Evolutionary conservation across 2,113 vertebrate species (phyloP).

Genomic region (Rostratula benghalensis): DNA sequence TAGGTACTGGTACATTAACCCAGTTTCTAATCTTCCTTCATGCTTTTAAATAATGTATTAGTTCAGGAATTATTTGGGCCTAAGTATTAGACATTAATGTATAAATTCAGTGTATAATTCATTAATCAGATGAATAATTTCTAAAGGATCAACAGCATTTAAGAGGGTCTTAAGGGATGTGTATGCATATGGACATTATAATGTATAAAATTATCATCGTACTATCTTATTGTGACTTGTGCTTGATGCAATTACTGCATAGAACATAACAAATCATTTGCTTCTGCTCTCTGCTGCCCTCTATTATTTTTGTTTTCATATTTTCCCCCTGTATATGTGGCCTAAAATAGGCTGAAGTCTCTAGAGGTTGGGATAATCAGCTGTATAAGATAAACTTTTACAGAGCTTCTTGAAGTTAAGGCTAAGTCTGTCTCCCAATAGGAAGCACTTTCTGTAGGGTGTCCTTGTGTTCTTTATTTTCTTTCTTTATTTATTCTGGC

Average conservation of each 20-base stretch:
- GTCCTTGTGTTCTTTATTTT: background rate
- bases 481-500: background rate
- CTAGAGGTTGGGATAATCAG: background rate
- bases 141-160: constrained; percentile 49
- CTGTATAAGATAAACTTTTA: background rate
- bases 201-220: constrained; percentile 62
- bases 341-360: background rate
- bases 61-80: constrained; percentile 34
- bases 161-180: constrained; percentile 38
- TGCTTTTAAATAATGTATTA: constrained; percentile 62
- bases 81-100: constrained; percentile 32
- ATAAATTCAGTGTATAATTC: constrained; percentile 63
- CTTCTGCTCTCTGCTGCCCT: background rate
- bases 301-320: background rate
- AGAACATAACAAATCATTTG: constrained; percentile 22
- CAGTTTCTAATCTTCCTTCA: constrained; percentile 47
- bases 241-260: constrained; percentile 25
- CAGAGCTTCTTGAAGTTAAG: constrained; percentile 21
- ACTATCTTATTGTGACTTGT: constrained; percentile 49
- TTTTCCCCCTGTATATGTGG: background rate
- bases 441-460: background rate
- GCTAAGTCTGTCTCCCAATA: background rate
- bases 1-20: constrained; percentile 47
- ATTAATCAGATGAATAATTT: constrained; percentile 61
- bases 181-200: constrained; percentile 40